Conservation (phyloP, 2,888 invertebrate genomes). For the Acrobeloides nanus region DNA sequence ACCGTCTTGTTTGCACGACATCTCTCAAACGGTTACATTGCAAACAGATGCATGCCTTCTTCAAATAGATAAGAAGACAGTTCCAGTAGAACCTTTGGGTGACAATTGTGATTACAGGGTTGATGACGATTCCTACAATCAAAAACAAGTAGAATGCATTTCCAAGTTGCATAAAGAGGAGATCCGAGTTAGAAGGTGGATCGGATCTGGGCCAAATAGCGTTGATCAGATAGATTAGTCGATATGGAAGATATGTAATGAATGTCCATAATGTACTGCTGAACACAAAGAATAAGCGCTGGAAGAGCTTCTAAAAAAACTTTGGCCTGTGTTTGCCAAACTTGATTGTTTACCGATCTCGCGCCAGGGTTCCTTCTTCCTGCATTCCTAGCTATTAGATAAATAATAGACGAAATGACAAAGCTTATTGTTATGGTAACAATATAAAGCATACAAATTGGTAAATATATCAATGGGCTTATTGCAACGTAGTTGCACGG, state of each 20-base stretch:
- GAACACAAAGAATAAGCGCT: slow-evolving; percentile 50
- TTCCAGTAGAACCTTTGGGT: too few species aligned
- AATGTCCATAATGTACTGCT: slow-evolving; percentile 52
- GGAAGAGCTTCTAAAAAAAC: slow-evolving; percentile 42
- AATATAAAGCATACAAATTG: slow-evolving; percentile 38
- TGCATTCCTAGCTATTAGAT: slow-evolving; percentile 45
- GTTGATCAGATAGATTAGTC: slow-evolving; percentile 38
- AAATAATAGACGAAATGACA: slow-evolving; percentile 44
- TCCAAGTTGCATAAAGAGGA: slow-evolving; percentile 17
- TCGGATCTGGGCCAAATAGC: too few species aligned
- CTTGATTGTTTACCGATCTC: slow-evolving; percentile 37
- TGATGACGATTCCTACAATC: slow-evolving; percentile 49
- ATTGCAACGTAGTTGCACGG: slow-evolving; percentile 25
- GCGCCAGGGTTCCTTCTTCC: slow-evolving; percentile 36
- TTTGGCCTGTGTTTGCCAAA: too few species aligned
- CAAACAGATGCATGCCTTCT: too few species aligned
- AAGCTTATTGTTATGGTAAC: slow-evolving; percentile 45
- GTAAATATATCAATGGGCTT: slow-evolving; percentile 22
- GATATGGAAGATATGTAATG: slow-evolving; percentile 49
- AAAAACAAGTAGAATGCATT: slow-evolving; percentile 38
- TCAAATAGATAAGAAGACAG: too few species aligned
- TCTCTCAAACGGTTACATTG: too few species aligned
- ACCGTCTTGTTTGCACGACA: too few species aligned
- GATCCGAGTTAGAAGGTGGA: too few species aligned
- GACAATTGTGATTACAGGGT: slow-evolving; percentile 47